Conservation (phyloP, 2,888 invertebrate genomes). For the Drosophila meridionalis region DNA sequence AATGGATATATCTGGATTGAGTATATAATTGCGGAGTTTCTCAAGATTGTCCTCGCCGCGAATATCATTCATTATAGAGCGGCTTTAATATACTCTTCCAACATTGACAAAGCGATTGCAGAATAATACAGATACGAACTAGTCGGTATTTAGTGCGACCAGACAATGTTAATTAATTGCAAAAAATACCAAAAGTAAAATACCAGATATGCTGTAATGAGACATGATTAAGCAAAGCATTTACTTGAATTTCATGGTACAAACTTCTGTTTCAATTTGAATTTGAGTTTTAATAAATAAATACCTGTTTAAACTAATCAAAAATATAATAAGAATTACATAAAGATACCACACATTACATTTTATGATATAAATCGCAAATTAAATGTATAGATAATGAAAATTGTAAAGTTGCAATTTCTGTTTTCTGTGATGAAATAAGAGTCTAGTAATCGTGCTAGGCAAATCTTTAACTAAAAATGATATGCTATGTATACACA, state of each 20-base stretch:
- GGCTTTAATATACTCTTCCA: not conserved
- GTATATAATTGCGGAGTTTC: constrained; percentile 80
- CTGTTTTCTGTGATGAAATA: not conserved
- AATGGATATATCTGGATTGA: constrained; percentile 82
- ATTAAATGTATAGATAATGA: not conserved
- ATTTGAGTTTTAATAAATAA: not conserved
- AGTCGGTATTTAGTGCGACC: constrained; percentile 18
- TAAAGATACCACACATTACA: too few relatives aligned
- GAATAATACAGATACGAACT: not conserved
- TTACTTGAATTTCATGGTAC: not conserved
- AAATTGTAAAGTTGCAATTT: not conserved
- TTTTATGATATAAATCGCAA: not conserved
- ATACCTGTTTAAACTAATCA: not conserved
- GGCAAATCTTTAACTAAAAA: not conserved
- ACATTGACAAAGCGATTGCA: constrained; percentile 3
- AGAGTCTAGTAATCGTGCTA: not conserved
- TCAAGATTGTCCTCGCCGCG: constrained; percentile 56
- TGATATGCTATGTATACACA: not conserved
- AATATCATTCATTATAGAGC: constrained; percentile 43
- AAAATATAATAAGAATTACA: not conserved
- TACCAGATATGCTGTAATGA: not conserved
- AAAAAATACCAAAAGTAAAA: constrained; percentile 15
- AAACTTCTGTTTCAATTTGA: not conserved
- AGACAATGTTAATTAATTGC: not conserved
- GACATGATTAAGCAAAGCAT: not conserved